Evolutionary conservation across 2,888 invertebrate species (phyloP), one percentile per base, ranked within the genome.

Genomic region (Cosmopolites sordidus): DNA sequence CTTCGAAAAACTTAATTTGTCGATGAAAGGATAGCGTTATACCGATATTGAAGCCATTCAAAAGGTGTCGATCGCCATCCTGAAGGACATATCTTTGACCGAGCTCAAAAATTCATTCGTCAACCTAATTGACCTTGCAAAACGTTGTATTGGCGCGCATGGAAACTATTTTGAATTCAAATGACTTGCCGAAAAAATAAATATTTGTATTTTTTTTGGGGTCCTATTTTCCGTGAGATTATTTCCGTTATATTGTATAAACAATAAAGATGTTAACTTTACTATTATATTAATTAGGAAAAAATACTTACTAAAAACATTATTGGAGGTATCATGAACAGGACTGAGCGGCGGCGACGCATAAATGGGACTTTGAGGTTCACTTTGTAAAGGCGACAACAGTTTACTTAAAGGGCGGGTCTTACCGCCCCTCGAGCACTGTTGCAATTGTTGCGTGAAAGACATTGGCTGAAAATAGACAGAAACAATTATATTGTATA

Each of bases 391-490:
- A 8, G 80, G 81, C 33, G 79, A 80, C 52, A 81, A 65, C 42
- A 84, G 71, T 64, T 83, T 81, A 60, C 82, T 80, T 37, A 83
- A 72, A 1, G 88, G 83, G 33, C 88, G 76, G 52, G 78, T 79
- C 63, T 83, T 82, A 9, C 80, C 73, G 67, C 83, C 83, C 54
- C 89, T 78, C 0, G 89, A 86, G 70, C 89, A 87, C 59, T 90
- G 86, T 60, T 94, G 93, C 47, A 95, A 79, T 77, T 94, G 93
- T 73, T 94, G 93, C 1, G 93, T 93, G 75, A 94, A 95, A 43
- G 93, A 92, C 67, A 94, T 79, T 11, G 87, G 87, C 57, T 84
- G 77, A 59, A 76, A 70, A 49, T 47, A 51, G 39, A n/a, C n/a
- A n/a, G n/a, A n/a, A n/a, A n/a, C n/a, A n/a, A n/a, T n/a, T n/a